Base-by-base conservation (phyloP, 2,797 vertebrate species). In the Anguilla pacifica region DNA sequence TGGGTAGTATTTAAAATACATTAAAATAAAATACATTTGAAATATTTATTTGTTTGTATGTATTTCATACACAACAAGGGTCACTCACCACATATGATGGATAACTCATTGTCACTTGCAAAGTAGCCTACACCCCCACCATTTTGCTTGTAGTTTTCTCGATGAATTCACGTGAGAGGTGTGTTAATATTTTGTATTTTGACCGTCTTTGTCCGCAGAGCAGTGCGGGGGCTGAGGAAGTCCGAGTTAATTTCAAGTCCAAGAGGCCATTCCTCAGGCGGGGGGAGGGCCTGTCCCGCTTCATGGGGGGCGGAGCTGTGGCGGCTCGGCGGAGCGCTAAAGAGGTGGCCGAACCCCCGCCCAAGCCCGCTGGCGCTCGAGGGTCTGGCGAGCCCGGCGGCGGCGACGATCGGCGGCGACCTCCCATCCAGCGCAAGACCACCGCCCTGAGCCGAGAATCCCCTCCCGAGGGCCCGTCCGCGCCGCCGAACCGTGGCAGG, bases 261-360 rank as follows among this genome's bases (percentile, higher is more conserved):
- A 99, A 97, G 92, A 96, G 94, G 61, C 94, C 97, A 4, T 99
- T 99, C 90, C 95, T 99, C 90, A 98, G 96, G 92, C 95, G 97
- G 90, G 97, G 98, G 39, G 95, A 98, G 91, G 98, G 98, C 70
- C 96, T 99, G 92, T 94, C 93, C 59, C 97, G 98, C 86, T 99
- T 98, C 91, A 95, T 92, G 89, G 96, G 91, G 79, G 90, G 91
- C 77, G 97, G 96, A 93, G 92, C 91, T 87, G 91, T 92, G 59
- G 17, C 87, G 84, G 86, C 89, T 28, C 95, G 95, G 89, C 46
- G 28, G 3, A 88, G 94, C 86, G 11, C 35, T 9, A 88, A 89
- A 77, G 91, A 87, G n/a, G 55, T 46, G 43, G 61, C 55, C 4
- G 88, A 85, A 5, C 11, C 67, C 3, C 83, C 86, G 39, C 31